Conservation (phyloP, 1,140 invertebrate species). For the Euwallacea fornicatus region DNA sequence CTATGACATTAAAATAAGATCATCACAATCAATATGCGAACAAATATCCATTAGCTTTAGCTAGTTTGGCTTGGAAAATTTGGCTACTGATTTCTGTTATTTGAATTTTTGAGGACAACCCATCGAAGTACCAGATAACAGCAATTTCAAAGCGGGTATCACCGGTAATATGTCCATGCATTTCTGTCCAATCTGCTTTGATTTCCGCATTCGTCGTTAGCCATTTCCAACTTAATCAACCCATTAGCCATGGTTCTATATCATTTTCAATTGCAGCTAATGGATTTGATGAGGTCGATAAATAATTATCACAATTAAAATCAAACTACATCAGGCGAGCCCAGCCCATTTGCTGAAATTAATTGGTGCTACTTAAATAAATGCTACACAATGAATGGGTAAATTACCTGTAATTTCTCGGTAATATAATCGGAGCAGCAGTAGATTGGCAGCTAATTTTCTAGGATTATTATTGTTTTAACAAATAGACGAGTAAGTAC, state of each 20-base stretch:
- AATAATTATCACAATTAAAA: conserved; percentile 13
- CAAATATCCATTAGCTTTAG: too few species aligned
- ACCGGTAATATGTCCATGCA: not conserved
- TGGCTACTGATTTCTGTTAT: too few species aligned
- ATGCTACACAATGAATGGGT: conserved; percentile 8
- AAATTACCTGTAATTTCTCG: conserved; percentile 6
- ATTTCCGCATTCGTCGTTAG: not conserved
- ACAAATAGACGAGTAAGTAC: not conserved
- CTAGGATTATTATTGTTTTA: conserved; percentile 11
- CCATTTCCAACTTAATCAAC: not conserved
- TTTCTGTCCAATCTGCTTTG: not conserved
- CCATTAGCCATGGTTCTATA: conserved; percentile 1
- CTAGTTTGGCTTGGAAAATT: too few species aligned
- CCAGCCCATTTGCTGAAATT: conserved; percentile 6
- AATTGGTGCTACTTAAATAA: not conserved
- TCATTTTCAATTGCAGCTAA: conserved; percentile 7
- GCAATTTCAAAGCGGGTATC: not conserved
- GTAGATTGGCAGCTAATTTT: conserved; percentile 1
- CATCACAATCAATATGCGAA: too few species aligned
- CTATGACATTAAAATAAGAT: too few species aligned
- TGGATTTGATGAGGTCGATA: conserved; percentile 4
- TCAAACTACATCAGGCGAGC: conserved; percentile 1
- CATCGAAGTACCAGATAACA: too few species aligned
- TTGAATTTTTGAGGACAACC: too few species aligned
- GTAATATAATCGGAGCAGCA: not conserved